Evolutionary conservation across 2,797 vertebrate genomes (phyloP), one percentile per base, ranked within the genome.

Genomic region (Melanotaenia maccullochi): DNA sequence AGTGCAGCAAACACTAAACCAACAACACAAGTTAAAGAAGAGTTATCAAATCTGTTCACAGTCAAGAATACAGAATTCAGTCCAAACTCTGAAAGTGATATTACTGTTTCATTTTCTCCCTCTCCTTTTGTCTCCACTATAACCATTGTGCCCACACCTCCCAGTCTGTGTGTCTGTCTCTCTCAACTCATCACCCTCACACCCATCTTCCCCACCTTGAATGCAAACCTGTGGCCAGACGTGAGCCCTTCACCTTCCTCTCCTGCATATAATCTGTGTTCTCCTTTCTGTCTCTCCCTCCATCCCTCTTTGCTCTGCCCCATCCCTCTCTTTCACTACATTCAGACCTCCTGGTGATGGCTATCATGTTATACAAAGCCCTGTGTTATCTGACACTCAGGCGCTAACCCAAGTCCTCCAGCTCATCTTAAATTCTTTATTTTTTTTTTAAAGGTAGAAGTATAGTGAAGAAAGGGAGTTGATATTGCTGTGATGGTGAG

Each of bases 331-430:
- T 84, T 83, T 90, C 81, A 82, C 74, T 78, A 30, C 71, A 81
- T 86, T 75, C 84, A 79, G 79, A 52, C 86, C 90, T 79, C 78
- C 86, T 73, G 85, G 88, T 91, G 85, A 92, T 79, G 76, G 81
- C 88, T 89, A 87, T 89, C 87, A 80, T 82, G 76, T 87, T 86
- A 83, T 94, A 92, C 93, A 92, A 94, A 93, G 87, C 86, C 82
- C 81, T 24, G 73, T 89, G 93, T 92, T 85, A 94, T 87, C 75
- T 83, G 93, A 94, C 88, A 93, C 91, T 75, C 68, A 65, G 77
- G 82, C 9, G 68, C 79, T 78, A 89, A 87, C 85, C 83, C 68
- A 75, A 65, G 72, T 78, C 77, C 90, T 90, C 73, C 62, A 81
- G 90, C 84, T 85, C 55, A 62, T 72, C 90, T 49, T 49, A 49